Conservation (phyloP, 2,113 vertebrate species). For the Synchiropus splendidus region DNA sequence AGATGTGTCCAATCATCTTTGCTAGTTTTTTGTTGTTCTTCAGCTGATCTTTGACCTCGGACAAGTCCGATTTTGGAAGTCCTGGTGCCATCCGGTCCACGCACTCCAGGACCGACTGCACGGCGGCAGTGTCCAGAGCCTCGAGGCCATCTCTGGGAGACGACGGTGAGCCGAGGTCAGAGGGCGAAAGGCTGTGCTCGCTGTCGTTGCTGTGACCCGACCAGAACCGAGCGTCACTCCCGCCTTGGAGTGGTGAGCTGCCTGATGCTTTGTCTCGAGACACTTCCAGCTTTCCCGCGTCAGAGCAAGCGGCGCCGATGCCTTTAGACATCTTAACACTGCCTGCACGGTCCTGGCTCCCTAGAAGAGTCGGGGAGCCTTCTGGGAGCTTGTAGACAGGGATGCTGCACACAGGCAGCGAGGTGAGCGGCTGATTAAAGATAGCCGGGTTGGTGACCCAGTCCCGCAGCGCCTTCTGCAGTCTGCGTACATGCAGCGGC, state of each 20-base stretch:
- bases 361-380: slow-evolving; percentile 67
- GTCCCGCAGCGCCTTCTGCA: slow-evolving; percentile 94
- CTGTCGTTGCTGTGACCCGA: slow-evolving; percentile 82
- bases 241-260: slow-evolving; percentile 68
- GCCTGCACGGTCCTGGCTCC: slow-evolving; percentile 62
- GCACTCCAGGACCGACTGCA: slow-evolving; percentile 86
- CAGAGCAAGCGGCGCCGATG: slow-evolving; percentile 71
- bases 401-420: slow-evolving; percentile 95
- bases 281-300: slow-evolving; percentile 56
- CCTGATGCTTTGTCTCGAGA: slow-evolving; percentile 55
- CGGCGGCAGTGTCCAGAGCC: slow-evolving; percentile 79
- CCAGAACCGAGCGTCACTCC: slow-evolving; percentile 79
- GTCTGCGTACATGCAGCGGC: slow-evolving; percentile 86
- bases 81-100: slow-evolving; percentile 86
- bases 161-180: slow-evolving; percentile 84
- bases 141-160: slow-evolving; percentile 87
- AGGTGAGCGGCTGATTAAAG: slow-evolving; percentile 94
- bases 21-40: slow-evolving; percentile 93
- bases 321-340: slow-evolving; percentile 79
- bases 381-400: slow-evolving; percentile 94
- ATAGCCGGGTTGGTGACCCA: slow-evolving; percentile 96
- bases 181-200: slow-evolving; percentile 82
- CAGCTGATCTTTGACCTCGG: slow-evolving; percentile 81
- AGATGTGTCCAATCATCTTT: slow-evolving; percentile 97
- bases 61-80: slow-evolving; percentile 74